Conservation (phyloP, 1,140 invertebrate genomes). For the Parapsyche elsis region DNA sequence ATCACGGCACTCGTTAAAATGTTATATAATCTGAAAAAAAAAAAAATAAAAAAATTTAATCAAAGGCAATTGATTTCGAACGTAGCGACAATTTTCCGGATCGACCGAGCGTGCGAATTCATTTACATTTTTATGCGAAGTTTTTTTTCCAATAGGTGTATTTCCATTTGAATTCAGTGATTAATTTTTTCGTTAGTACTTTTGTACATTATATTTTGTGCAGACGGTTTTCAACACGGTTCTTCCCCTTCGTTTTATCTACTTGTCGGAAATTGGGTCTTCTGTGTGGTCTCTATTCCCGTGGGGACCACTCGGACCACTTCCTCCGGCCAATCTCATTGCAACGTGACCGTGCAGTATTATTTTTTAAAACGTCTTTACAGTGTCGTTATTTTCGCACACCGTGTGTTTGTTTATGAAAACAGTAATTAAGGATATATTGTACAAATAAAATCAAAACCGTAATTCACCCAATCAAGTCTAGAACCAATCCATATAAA, state of each 20-base stretch:
- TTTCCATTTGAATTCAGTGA: background rate
- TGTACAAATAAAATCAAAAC: too few relatives aligned
- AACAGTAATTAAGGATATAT: too few relatives aligned
- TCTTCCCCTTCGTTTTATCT: slow-evolving; percentile 1
- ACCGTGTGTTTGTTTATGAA: background rate
- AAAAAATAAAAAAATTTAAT: too few relatives aligned
- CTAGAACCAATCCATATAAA: too few relatives aligned
- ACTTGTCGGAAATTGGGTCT: background rate
- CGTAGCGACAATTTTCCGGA: too few relatives aligned
- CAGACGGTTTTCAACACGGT: background rate
- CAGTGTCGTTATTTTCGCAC: background rate
- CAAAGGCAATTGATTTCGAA: too few relatives aligned
- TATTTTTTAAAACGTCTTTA: background rate
- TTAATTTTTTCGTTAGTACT: background rate
- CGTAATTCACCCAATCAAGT: too few relatives aligned
- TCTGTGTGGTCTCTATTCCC: slow-evolving; percentile 3
- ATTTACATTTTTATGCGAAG: too few relatives aligned
- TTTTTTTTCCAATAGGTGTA: background rate
- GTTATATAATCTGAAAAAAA: too few relatives aligned
- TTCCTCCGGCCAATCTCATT: slow-evolving; percentile 2
- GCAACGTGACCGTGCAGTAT: slow-evolving; percentile 23
- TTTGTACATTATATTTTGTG: background rate
- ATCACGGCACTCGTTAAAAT: too few relatives aligned
- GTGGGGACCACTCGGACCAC: slow-evolving; percentile 1
- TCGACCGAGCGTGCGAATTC: too few relatives aligned